These are phyloP conservation scores for Aphodius sticticus DNA, from an alignment of 2,888 invertebrate genomes.

Conservation along the genomic window DNA sequence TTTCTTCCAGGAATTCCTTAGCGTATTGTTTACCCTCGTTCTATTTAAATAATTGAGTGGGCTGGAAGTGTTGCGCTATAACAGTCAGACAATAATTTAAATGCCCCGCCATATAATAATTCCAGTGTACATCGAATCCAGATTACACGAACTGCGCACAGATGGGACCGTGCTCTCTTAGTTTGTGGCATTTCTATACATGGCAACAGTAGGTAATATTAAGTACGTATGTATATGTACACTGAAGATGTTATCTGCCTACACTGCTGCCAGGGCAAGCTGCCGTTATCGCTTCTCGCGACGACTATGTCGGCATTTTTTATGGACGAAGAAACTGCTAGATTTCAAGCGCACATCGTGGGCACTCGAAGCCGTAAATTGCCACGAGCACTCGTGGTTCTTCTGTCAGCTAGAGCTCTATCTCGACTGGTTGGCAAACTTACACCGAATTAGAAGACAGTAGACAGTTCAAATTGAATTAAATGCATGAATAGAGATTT, in stretches of 20 bases:
- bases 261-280: constrained; percentile 33
- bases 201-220: constrained; percentile 45
- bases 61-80: background rate
- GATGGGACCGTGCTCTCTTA: constrained; percentile 4
- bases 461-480: background rate
- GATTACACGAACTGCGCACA: background rate
- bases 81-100: background rate
- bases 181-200: constrained; percentile 42
- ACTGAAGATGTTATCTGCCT: constrained; percentile 44
- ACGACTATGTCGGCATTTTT: constrained; percentile 21
- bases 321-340: constrained; percentile 10
- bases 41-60: background rate
- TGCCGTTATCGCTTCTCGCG: constrained; percentile 21
- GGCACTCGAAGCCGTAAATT: background rate
- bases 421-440: background rate
- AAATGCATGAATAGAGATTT: too few relatives aligned
- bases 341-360: background rate
- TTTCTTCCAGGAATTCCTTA: background rate
- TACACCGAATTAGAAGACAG: background rate
- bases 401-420: background rate
- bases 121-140: background rate
- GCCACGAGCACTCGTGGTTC: background rate
- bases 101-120: background rate
- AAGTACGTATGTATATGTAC: constrained; percentile 43
- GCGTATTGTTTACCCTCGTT: background rate